These are phyloP conservation scores for Sinopyrophorus schimmeli DNA, from an alignment of 2,888 invertebrate species.

Conservation along the genomic window DNA sequence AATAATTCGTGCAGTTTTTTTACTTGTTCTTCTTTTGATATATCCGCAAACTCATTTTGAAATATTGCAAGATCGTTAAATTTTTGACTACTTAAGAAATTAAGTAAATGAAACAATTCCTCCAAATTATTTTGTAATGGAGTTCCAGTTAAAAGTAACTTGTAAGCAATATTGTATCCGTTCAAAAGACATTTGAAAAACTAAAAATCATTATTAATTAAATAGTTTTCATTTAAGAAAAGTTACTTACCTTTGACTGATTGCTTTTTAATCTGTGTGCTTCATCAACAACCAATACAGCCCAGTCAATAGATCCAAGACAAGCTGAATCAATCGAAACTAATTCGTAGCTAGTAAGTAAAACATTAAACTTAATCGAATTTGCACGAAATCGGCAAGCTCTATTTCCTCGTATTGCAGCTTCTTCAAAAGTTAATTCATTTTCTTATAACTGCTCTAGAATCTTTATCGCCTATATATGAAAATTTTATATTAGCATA, in stretches of 20 bases:
- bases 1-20: conserved; percentile 97
- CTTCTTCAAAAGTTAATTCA: conserved; percentile 95
- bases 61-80: conserved; percentile 93
- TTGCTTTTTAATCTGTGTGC: conserved; percentile 99
- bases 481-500: too few species aligned
- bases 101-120: conserved; percentile 97
- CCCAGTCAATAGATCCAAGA: conserved; percentile 98
- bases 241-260: conserved; percentile 85
- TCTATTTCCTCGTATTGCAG: conserved; percentile 82
- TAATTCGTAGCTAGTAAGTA: conserved; percentile 97
- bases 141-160: conserved; percentile 94
- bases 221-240: too few species aligned
- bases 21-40: conserved; percentile 98
- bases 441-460: conserved; percentile 92
- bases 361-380: conserved; percentile 94
- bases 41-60: conserved; percentile 98
- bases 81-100: conserved; percentile 94
- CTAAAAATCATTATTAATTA: conserved; percentile 44
- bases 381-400: conserved; percentile 80
- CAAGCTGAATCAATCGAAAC: conserved; percentile 96
- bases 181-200: conserved; percentile 88
- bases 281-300: conserved; percentile 97
- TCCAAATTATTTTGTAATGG: conserved; percentile 99
- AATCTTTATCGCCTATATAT: conserved; percentile 84
- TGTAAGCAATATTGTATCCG: conserved; percentile 91